Percentiles rank a stretch among this genome's conserved stretches.
Conservation (phyloP, 2,797 vertebrate species). For the Varecia variegata region DNA sequence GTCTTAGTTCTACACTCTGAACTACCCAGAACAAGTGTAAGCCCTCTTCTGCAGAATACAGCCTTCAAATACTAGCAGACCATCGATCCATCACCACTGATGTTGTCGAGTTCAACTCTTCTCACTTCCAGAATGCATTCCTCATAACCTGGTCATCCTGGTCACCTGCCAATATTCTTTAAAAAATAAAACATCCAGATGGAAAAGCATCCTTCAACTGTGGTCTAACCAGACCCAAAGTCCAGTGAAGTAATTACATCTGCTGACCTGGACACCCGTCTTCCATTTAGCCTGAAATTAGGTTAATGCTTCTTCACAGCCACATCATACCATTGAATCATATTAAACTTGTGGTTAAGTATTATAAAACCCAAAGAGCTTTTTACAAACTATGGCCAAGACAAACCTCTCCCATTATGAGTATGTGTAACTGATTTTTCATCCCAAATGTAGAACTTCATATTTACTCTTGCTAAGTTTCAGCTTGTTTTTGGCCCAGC, state of each 20-base stretch:
- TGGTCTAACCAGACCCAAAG: background rate
- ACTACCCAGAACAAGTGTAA: background rate
- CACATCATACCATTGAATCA: background rate
- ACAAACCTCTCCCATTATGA: conserved; percentile 15
- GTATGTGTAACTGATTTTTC: conserved; percentile 19
- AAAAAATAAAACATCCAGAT: background rate
- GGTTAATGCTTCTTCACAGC: background rate
- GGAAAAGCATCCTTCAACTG: background rate
- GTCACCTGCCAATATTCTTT: background rate
- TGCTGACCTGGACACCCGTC: background rate
- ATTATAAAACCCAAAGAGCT: conserved; percentile 35
- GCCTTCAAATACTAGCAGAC: background rate
- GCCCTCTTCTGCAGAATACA: background rate
- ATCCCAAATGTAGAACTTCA: conserved; percentile 18
- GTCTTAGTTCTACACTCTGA: background rate
- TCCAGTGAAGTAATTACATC: background rate
- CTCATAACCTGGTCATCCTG: background rate
- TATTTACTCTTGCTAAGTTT: background rate
- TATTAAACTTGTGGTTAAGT: conserved; percentile 1
- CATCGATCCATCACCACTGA: background rate
- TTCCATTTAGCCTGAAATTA: background rate
- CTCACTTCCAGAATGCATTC: background rate
- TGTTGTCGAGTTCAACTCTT: background rate
- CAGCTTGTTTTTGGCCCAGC: conserved; percentile 29
- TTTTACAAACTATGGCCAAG: conserved; percentile 36